Evolutionary conservation across 1,140 invertebrate species (phyloP).

Genomic region (Marisa cornuarietis): DNA sequence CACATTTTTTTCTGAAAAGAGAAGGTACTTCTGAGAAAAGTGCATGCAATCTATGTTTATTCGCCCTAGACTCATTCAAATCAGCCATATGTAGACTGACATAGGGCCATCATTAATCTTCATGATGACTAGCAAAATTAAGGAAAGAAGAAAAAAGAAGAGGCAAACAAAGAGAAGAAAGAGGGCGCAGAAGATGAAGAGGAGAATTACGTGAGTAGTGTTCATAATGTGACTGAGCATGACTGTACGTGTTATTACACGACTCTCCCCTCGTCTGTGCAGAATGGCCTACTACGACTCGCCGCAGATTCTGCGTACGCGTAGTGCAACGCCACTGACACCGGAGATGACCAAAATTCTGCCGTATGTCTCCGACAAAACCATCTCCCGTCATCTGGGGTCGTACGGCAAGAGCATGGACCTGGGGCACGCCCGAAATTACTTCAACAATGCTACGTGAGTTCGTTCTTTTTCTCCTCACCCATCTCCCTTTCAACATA

Average conservation of each 20-base stretch:
- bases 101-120: no score
- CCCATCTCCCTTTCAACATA: not conserved
- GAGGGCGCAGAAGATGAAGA: not conserved
- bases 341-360: conserved; percentile 59
- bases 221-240: not conserved
- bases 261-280: not conserved
- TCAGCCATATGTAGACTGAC: no score
- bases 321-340: conserved; percentile 56
- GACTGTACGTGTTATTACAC: not conserved
- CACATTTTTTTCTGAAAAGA: no score
- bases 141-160: not conserved
- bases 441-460: conserved; percentile 63
- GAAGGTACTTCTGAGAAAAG: no score
- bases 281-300: conserved; percentile 55
- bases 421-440: conserved; percentile 54
- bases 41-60: no score
- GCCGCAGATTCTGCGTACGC: conserved; percentile 49
- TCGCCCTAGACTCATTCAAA: no score
- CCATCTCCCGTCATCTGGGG: conserved; percentile 54
- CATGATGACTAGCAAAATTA: no score
- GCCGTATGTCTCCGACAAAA: conserved; percentile 58
- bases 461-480: not conserved
- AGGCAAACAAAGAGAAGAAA: not conserved
- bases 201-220: not conserved
- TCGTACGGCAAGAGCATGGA: conserved; percentile 51